Evolutionary conservation across 2,888 invertebrate species (phyloP).

Genomic region (Melolontha melolontha): DNA sequence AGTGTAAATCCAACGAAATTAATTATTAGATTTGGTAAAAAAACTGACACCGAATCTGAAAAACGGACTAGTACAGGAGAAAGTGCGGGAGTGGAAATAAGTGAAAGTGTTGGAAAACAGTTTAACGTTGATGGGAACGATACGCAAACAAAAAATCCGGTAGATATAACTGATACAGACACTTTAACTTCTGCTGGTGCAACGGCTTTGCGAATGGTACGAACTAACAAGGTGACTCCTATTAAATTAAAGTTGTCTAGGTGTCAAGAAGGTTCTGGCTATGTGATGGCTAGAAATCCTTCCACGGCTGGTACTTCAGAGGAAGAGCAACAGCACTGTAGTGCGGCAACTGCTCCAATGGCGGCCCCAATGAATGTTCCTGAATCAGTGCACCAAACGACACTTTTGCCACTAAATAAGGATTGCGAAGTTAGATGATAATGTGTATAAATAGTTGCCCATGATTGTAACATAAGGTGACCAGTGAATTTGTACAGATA

Average conservation of each 20-base stretch:
- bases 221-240: slow-evolving; percentile 79
- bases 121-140: slow-evolving; percentile 40
- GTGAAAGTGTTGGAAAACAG: slow-evolving; percentile 43
- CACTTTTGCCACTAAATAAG: slow-evolving; percentile 77
- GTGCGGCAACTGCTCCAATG: slow-evolving; percentile 54
- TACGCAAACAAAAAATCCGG: slow-evolving; percentile 43
- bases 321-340: slow-evolving; percentile 51
- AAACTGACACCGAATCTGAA: slow-evolving; percentile 49
- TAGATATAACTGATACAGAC: slow-evolving; percentile 38
- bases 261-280: slow-evolving; percentile 81
- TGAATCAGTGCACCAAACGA: slow-evolving; percentile 48
- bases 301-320: slow-evolving; percentile 56
- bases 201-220: slow-evolving; percentile 69
- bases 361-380: slow-evolving; percentile 47
- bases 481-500: slow-evolving; percentile 61
- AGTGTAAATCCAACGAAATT: slow-evolving; percentile 72
- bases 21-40: slow-evolving; percentile 51
- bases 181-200: slow-evolving; percentile 51
- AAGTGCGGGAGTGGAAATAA: slow-evolving; percentile 33
- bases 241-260: slow-evolving; percentile 87
- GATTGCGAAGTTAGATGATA: slow-evolving; percentile 93
- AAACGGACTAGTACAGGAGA: slow-evolving; percentile 35
- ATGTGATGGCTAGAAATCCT: slow-evolving; percentile 69
- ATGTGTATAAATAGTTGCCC: slow-evolving; percentile 57
- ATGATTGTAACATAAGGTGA: slow-evolving; percentile 58